A percentile compares a stretch with the other conserved stretches of the same genome.
Evolutionary conservation across 2,888 invertebrate genomes (phyloP).

Genomic region (Galerucella pusilla): DNA sequence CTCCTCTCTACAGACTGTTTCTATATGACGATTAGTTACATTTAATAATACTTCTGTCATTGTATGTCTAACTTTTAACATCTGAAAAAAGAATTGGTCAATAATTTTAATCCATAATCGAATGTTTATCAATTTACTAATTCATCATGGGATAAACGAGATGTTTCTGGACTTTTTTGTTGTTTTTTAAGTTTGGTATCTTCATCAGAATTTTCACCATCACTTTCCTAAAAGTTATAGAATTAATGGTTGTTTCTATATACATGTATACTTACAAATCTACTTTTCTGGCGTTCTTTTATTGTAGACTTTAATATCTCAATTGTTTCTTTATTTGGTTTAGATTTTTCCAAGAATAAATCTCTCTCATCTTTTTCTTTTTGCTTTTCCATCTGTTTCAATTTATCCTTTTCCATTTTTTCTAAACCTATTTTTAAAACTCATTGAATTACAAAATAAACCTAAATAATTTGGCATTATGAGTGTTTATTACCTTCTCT

Average conservation of each 20-base stretch:
- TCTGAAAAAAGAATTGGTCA: constrained; percentile 68
- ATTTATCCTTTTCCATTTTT: constrained; percentile 96
- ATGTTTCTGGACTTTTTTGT: constrained; percentile 50
- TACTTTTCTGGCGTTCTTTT: constrained; percentile 68
- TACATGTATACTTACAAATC: constrained; percentile 68
- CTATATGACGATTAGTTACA: constrained; percentile 92
- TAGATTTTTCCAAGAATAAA: constrained; percentile 68
- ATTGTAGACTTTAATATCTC: constrained; percentile 62
- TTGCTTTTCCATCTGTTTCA: constrained; percentile 85
- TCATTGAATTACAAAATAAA: not conserved
- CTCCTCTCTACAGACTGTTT: constrained; percentile 86
- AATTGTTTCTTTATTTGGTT: constrained; percentile 68
- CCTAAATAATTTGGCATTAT: not conserved
- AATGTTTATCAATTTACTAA: constrained; percentile 66
- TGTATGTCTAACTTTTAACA: constrained; percentile 87
- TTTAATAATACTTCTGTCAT: constrained; percentile 94
- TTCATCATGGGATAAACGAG: constrained; percentile 65
- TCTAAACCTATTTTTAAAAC: constrained; percentile 76
- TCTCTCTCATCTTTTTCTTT: constrained; percentile 74
- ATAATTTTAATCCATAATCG: not conserved
- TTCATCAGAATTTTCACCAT: constrained; percentile 67
- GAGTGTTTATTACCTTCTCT: constrained; percentile 75
- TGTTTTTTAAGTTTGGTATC: constrained; percentile 62
- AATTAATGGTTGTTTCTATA: not conserved
- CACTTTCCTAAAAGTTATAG: constrained; percentile 56